phyloP scores from a whole-genome alignment of 2,113 vertebrate genomes.

The Natator depressus region DNA sequence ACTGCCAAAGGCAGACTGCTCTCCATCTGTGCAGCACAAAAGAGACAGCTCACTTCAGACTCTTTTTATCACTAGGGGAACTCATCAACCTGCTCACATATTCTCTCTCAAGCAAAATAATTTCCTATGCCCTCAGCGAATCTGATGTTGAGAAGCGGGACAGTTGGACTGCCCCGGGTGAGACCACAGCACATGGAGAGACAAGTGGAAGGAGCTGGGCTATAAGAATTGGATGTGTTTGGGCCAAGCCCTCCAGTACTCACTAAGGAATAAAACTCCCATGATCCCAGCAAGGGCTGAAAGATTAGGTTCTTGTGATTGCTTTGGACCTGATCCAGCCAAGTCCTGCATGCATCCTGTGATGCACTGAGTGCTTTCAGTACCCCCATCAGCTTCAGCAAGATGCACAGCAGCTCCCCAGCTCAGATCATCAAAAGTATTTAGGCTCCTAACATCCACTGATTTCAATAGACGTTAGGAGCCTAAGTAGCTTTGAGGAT shows the following conservation, averaged over 20 bases:
- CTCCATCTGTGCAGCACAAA: neutral
- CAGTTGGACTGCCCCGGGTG: neutral
- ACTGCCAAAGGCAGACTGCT: neutral
- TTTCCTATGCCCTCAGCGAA: fast-evolving
- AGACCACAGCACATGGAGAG: neutral
- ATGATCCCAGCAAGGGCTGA: neutral
- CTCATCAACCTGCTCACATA: too few species aligned
- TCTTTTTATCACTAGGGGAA: neutral
- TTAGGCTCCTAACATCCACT: too few species aligned
- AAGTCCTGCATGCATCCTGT: neutral
- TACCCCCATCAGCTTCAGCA: neutral
- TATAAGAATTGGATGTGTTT: neutral
- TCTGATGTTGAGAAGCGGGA: neutral
- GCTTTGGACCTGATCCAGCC: neutral
- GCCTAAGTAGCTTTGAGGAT: too few species aligned
- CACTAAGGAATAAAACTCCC: slow-evolving; percentile 4
- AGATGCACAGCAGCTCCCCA: fast-evolving
- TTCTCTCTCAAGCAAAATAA: neutral
- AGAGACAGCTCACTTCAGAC: neutral
- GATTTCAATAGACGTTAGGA: too few species aligned
- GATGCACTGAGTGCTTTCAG: neutral
- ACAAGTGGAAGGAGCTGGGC: neutral
- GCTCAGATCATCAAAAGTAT: too few species aligned
- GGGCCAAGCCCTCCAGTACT: neutral
- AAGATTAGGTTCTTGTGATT: neutral